Conservation (phyloP, 1,140 invertebrate genomes). For the Drosophila busckii region DNA sequence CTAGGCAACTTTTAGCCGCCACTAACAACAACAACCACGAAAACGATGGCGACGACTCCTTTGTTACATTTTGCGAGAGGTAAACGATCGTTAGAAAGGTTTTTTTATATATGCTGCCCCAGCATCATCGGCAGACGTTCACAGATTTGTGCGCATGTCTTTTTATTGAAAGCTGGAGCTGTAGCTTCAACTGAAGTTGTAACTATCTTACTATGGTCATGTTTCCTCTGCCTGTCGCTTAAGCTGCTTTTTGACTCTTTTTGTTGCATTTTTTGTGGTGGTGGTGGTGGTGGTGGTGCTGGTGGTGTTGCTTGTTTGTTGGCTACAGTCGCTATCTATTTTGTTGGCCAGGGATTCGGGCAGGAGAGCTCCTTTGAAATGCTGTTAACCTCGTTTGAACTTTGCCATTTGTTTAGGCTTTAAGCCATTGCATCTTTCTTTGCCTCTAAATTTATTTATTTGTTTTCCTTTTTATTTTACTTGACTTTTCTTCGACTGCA, state of each 20-base stretch:
- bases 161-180: conserved; percentile 63
- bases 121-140: conserved; percentile 27
- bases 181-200: conserved; percentile 32
- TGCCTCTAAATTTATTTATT: conserved; percentile 13
- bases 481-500: conserved; percentile 44
- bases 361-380: conserved; percentile 52
- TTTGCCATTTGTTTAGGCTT: conserved; percentile 76
- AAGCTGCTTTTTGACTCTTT: conserved; percentile 64
- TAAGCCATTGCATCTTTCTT: conserved; percentile 71
- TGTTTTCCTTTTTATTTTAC: conserved; percentile 9
- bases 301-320: conserved; percentile 51
- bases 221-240: conserved; percentile 69
- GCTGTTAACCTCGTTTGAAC: conserved; percentile 75
- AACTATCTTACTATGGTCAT: conserved; percentile 60
- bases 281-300: conserved; percentile 46
- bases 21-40: no score
- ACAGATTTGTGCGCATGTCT: conserved; percentile 71
- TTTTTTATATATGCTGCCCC: conserved; percentile 62
- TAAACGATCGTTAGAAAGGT: conserved; percentile 77
- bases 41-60: no score
- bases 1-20: conserved; percentile 50
- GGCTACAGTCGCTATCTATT: conserved; percentile 54
- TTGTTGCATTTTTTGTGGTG: conserved; percentile 39
- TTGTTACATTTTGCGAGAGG: conserved; percentile 76
- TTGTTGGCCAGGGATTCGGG: conserved; percentile 48